A percentile compares a stretch with the other conserved stretches of the same genome.
phyloP scores from a whole-genome alignment of 2,797 vertebrate genomes.

The Siniperca obscura region DNA sequence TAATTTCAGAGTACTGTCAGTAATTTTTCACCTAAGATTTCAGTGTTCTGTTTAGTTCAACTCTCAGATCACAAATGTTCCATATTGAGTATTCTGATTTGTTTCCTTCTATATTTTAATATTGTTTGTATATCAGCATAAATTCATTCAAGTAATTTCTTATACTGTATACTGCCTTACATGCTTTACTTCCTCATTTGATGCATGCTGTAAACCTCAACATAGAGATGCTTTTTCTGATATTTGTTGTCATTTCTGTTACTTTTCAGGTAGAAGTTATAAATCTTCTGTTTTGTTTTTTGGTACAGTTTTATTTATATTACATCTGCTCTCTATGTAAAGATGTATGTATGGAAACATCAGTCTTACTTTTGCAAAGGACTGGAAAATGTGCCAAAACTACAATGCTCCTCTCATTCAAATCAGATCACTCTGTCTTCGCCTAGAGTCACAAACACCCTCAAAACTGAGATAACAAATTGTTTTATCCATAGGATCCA shows the following conservation, averaged over 20 bases:
- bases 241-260: not conserved
- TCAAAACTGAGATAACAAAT: slow-evolving; percentile 69
- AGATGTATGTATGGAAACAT: slow-evolving; percentile 2
- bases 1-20: not conserved
- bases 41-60: not conserved
- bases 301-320: not conserved
- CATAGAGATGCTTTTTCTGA: not conserved
- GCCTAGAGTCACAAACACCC: slow-evolving; percentile 67
- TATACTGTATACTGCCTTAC: not conserved
- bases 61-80: not conserved
- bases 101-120: not conserved
- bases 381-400: slow-evolving; percentile 36
- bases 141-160: not conserved
- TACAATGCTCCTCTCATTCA: slow-evolving; percentile 49
- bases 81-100: not conserved
- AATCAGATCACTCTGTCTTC: slow-evolving; percentile 59
- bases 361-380: slow-evolving; percentile 30
- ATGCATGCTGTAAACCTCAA: not conserved
- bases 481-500: slow-evolving; percentile 79
- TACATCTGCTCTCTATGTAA: not conserved
- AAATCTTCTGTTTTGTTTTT: not conserved
- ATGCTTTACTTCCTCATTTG: not conserved
- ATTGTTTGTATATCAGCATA: not conserved
- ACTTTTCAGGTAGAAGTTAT: not conserved
- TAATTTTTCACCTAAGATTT: not conserved